Evolutionary conservation across 2,888 invertebrate species (phyloP).

Genomic region (Allygus modestus): DNA sequence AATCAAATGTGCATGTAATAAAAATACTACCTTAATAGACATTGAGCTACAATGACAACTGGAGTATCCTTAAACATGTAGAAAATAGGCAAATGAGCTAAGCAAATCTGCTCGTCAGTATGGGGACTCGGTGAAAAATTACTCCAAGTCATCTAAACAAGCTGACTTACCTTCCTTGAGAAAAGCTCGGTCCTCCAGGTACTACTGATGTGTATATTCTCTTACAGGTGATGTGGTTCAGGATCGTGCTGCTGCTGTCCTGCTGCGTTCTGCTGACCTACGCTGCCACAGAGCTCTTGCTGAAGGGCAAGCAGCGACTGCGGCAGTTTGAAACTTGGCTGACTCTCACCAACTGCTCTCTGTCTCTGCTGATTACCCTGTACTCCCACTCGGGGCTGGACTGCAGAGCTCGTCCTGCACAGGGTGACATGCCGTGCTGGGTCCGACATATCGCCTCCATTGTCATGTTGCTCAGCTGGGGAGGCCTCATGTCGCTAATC

Average conservation of each 20-base stretch:
- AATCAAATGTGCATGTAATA: too few relatives aligned
- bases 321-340: conserved; percentile 75
- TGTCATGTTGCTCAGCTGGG: conserved; percentile 78
- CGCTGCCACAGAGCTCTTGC: conserved; percentile 58
- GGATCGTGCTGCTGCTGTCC: conserved; percentile 63
- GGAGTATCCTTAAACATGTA: too few relatives aligned
- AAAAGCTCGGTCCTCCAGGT: too few relatives aligned
- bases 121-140: too few relatives aligned
- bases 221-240: conserved; percentile 40
- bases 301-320: conserved; percentile 71
- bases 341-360: conserved; percentile 72
- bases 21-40: too few relatives aligned
- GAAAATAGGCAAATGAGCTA: too few relatives aligned
- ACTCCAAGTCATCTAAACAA: too few relatives aligned
- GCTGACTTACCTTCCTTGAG: too few relatives aligned
- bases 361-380: conserved; percentile 39
- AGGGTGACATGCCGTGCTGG: conserved; percentile 42
- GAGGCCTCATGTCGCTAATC: conserved; percentile 78
- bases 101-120: too few relatives aligned
- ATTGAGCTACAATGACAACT: too few relatives aligned
- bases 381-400: conserved; percentile 69
- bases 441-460: conserved; percentile 76
- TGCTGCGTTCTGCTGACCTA: conserved; percentile 68
- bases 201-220: too few relatives aligned
- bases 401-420: background rate